Evolutionary conservation across 2,797 vertebrate species (phyloP), one percentile per base, ranked within the genome.

Genomic region (Phataginus tricuspis): DNA sequence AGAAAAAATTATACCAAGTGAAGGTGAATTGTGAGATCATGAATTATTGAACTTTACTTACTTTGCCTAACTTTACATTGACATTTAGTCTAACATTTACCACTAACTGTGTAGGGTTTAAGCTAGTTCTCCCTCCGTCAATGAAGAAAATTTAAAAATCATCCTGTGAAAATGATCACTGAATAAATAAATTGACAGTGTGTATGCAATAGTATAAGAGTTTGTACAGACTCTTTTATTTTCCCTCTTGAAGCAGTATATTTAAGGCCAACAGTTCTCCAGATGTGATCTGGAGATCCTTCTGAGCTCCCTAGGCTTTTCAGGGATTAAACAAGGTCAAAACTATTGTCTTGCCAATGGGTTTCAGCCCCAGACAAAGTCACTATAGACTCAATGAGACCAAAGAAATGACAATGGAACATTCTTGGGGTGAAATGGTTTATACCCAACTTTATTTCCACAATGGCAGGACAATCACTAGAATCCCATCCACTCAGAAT

Each of bases 1-100:
- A 79, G 34, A 93, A 69, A 93, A 95, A 88, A 82, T 49, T 83
- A 71, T 4, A 75, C 51, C 45, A 51, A 57, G 63, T 34, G 13
- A 94, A 92, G 34, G 93, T 13, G 25, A 85, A 86, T 31, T 71
- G 31, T 83, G 29, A 37, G 31, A 72, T 31, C 1, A 7, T 16
- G 16, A 68, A 57, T 84, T 90, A 79, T 64, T 95, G 86, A 72
- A 79, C 77, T 95, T 74, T 61, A 72, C 64, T 78, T 92, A 45
- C 21, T 87, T 96, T 93, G 25, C 29, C 64, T 78, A 37, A 29
- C 34, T 88, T 95, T 77, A 82, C 25, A 34, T 13, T 68, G 42
- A 83, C 21, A 39, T 51, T 72, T 84, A 84, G 34, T 77, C 2
- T 51, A 61, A 55, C 21, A 55, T 29, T 63, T 53, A 63, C 45